Percentiles rank a stretch among this genome's conserved stretches.
phyloP scores from a whole-genome alignment of 2,113 vertebrate genomes.

The Fulica atra region DNA sequence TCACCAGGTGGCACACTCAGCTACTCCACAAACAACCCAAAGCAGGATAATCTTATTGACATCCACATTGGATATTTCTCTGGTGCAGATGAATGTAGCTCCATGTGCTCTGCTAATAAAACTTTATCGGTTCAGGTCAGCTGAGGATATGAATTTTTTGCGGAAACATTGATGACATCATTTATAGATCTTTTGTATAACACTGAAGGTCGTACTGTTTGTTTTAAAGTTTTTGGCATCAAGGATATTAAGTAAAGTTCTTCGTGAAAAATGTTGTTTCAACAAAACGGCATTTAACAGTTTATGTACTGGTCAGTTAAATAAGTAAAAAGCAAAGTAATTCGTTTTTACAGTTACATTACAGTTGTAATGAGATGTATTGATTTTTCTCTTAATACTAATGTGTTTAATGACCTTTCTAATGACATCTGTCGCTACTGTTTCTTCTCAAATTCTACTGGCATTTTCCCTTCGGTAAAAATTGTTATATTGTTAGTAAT shows the following conservation, averaged over 20 bases:
- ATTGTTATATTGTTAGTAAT: no score
- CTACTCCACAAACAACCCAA: background rate
- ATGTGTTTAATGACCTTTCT: conserved; percentile 39
- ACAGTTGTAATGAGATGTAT: conserved; percentile 16
- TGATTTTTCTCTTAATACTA: conserved; percentile 36
- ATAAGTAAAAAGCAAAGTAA: background rate
- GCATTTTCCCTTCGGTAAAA: background rate
- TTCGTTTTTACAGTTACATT: conserved; percentile 10
- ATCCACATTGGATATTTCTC: background rate
- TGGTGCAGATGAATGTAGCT: background rate
- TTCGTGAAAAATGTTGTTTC: background rate
- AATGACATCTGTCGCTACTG: conserved; percentile 6
- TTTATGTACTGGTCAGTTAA: background rate
- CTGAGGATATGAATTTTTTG: background rate
- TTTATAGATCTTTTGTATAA: background rate
- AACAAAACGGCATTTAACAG: background rate
- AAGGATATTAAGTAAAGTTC: background rate
- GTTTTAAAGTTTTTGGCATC: background rate
- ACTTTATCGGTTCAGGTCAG: background rate
- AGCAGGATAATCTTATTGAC: background rate
- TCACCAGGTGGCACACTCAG: background rate
- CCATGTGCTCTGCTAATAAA: background rate
- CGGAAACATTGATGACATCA: background rate
- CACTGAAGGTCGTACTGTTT: background rate
- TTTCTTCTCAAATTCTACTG: conserved; percentile 21